Evolutionary conservation across 1,140 invertebrate species (phyloP), one percentile per base, ranked within the genome.

Genomic region (Temnothorax nylanderi): DNA sequence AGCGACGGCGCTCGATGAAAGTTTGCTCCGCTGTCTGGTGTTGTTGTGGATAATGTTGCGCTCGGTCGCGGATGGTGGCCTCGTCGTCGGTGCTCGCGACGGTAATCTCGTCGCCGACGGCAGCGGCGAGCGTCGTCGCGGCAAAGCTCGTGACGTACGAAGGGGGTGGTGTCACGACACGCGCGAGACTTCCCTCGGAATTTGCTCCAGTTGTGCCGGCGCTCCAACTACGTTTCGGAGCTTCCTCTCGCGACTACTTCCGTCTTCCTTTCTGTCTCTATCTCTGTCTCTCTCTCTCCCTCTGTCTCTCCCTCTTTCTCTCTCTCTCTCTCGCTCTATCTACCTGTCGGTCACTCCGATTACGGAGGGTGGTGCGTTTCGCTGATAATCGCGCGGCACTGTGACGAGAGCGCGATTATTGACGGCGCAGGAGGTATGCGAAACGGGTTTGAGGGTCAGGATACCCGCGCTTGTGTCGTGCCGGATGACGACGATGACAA

Each of bases 121-220:
- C 71, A 86, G 72, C 64, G 87, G 84, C 77, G 80, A 75, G 54
- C 80, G 67, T 82, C 87, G 78, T 77, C 87, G 71, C 62, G 85
- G 67, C 69, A 74, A 85, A 93, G 94, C 89, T 92, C 91, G 89
- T 74, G 90, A 93, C 92, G 91, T 90, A 90, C 91, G n/a, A 58
- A 74, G 58, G 34, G 56, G 92, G 93, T 92, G 91, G 93, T 84
- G 54, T 94, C 95, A 95, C 95, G 85, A 74, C 94, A 95, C 88
- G 85, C 89, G 76, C 89, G 74, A 76, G 86, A 87, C 60, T 87
- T 74, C 18, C 54, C 67, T 64, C 54, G 51, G 47, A 74, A 62
- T 58, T 88, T 69, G 58, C 11, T 89, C 26, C 47, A 69, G 65
- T 69, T 69, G 34, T 37, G n/a, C 44, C 47, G 32, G 56, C 41